phyloP scores from a whole-genome alignment of 64 coral and sea anemone species.

The Platygyra sinensis region DNA sequence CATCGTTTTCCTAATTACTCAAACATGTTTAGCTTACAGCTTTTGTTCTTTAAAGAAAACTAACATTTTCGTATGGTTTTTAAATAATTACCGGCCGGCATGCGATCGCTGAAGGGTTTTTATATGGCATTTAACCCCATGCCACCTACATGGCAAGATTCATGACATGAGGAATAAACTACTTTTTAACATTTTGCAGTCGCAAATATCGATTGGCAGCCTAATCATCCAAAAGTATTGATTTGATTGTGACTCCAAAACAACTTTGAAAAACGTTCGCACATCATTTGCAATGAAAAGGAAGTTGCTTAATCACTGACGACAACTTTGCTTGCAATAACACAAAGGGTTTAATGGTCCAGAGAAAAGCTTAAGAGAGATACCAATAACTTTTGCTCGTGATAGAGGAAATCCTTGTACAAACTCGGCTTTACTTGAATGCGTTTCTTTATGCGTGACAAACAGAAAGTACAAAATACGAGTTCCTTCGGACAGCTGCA shows the following conservation, averaged over 20 bases:
- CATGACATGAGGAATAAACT: conserved; percentile 85
- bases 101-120: conserved; percentile 63
- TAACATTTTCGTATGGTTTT: conserved; percentile 99
- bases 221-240: conserved; percentile 53
- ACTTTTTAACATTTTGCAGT: conserved; percentile 85
- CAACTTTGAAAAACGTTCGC: conserved; percentile 51
- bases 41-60: conserved; percentile 92
- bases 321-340: conserved; percentile 33
- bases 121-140: conserved; percentile 68
- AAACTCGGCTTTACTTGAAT: conserved; percentile 45
- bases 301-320: conserved; percentile 27
- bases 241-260: conserved; percentile 40
- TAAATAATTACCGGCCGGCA: conserved; percentile 87
- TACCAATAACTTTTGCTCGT: conserved; percentile 53
- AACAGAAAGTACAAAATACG: conserved; percentile 41
- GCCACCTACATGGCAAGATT: conserved; percentile 63
- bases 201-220: conserved; percentile 72
- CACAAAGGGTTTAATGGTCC: conserved; percentile 52
- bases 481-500: conserved; percentile 44
- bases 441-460: conserved; percentile 36
- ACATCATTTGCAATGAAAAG: conserved; percentile 22
- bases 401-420: conserved; percentile 64
- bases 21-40: conserved; percentile 84
- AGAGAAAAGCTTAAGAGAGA: conserved; percentile 45
- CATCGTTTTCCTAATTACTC: conserved; percentile 80